Evolutionary conservation across 2,888 invertebrate genomes (phyloP).

Genomic region (Lymantria monacha): DNA sequence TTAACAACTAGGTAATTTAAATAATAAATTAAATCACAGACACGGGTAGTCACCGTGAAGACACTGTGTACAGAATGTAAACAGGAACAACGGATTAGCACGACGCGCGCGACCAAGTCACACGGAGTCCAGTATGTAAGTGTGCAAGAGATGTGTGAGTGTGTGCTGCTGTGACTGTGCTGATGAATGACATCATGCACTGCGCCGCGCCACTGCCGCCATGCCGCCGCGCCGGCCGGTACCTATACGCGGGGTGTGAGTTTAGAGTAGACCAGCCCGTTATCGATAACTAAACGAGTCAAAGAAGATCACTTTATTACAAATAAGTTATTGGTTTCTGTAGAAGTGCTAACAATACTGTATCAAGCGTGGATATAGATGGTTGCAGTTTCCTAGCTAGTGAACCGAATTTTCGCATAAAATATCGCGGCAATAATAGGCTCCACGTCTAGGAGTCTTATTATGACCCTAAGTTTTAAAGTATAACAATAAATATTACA

Average conservation of each 20-base stretch:
- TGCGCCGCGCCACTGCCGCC: slow-evolving; percentile 28
- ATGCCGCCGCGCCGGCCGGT: slow-evolving; percentile 43
- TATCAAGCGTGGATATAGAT: too few species aligned
- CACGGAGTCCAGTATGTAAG: slow-evolving; percentile 67
- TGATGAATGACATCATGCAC: slow-evolving; percentile 78
- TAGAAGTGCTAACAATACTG: too few species aligned
- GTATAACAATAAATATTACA: too few species aligned
- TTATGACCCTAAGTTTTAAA: too few species aligned
- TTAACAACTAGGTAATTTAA: slow-evolving; percentile 52
- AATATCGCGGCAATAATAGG: too few species aligned
- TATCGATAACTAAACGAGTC: slow-evolving; percentile 29
- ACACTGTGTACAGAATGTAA: slow-evolving; percentile 74
- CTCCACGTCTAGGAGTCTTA: too few species aligned
- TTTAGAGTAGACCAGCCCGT: neutral
- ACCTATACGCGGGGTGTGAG: slow-evolving; percentile 2
- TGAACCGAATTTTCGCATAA: too few species aligned
- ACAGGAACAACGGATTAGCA: slow-evolving; percentile 56
- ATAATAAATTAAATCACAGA: slow-evolving; percentile 72
- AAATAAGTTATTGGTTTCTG: too few species aligned
- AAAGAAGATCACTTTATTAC: too few species aligned
- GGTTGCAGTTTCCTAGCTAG: too few species aligned
- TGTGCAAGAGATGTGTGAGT: slow-evolving; percentile 39
- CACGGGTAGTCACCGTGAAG: slow-evolving; percentile 64
- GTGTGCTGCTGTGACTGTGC: slow-evolving; percentile 15
- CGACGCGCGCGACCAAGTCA: slow-evolving; percentile 48